Percentiles rank a stretch among this genome's conserved stretches.
Conservation (phyloP, 1,140 invertebrate genomes). For the Oscheius sp. region DNA sequence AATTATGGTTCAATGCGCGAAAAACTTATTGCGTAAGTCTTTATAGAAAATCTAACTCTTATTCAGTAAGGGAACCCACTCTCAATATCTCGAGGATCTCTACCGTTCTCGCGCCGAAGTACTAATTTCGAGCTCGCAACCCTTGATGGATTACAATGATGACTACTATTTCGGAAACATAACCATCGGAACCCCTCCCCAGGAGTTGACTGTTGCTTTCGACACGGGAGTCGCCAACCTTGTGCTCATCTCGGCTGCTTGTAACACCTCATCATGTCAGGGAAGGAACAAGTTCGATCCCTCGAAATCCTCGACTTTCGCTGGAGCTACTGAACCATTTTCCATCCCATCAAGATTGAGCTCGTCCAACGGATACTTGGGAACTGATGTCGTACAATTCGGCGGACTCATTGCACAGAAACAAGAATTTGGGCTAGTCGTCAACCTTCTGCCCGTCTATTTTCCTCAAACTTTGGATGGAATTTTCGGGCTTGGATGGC, state of each 20-base stretch:
- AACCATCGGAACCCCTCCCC: conserved; percentile 32
- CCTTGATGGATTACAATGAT: conserved; percentile 20
- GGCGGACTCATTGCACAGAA: conserved; percentile 35
- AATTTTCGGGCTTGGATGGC: conserved; percentile 51
- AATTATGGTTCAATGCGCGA: not conserved
- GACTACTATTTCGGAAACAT: conserved; percentile 42
- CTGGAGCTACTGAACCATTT: conserved; percentile 26
- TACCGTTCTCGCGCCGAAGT: not conserved
- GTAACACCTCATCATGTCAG: conserved; percentile 32
- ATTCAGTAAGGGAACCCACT: not conserved
- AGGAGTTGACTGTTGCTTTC: conserved; percentile 25
- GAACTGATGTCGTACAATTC: conserved; percentile 34
- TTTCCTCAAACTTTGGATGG: conserved; percentile 49
- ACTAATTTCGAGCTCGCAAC: not conserved
- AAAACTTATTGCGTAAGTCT: not conserved
- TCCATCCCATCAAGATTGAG: conserved; percentile 47
- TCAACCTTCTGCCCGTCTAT: conserved; percentile 45
- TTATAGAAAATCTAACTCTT: too few relatives aligned
- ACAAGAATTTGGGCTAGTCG: conserved; percentile 46
- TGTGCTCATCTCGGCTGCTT: conserved; percentile 34
- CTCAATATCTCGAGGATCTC: not conserved
- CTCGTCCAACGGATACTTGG: conserved; percentile 38
- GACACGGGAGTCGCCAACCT: conserved; percentile 43
- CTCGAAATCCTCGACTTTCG: conserved; percentile 40
- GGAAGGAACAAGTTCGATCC: conserved; percentile 45